Evolutionary conservation across 2,113 vertebrate species (phyloP).

Genomic region (Sarotherodon lohbergeri): DNA sequence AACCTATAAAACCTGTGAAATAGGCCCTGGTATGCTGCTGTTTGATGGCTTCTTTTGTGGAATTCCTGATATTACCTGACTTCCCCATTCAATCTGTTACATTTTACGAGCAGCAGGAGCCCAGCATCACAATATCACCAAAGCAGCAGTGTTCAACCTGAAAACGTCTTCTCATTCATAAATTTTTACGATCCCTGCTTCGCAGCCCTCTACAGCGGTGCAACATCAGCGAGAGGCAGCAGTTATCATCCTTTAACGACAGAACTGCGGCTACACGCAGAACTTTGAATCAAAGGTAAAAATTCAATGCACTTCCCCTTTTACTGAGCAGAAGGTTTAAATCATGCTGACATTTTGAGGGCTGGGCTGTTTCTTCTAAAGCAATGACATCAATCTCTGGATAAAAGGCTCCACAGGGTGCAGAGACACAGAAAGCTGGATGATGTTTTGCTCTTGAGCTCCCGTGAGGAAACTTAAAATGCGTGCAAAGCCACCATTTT

Average conservation of each 20-base stretch:
- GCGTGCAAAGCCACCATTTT: background rate
- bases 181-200: background rate
- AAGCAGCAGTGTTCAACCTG: background rate
- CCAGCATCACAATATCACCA: background rate
- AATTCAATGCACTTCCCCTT: background rate
- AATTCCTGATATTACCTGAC: background rate
- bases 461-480: background rate
- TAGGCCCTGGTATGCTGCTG: background rate
- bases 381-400: background rate
- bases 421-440: background rate
- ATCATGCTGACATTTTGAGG: background rate
- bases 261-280: background rate
- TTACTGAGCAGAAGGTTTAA: background rate
- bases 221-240: background rate
- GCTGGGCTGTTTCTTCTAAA: background rate
- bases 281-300: background rate
- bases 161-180: background rate
- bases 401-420: background rate
- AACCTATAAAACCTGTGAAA: background rate
- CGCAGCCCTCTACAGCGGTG: background rate
- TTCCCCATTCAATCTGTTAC: background rate
- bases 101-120: background rate
- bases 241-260: background rate
- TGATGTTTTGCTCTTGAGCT: background rate
- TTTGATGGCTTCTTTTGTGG: background rate